phyloP scores from a whole-genome alignment of 2,797 vertebrate genomes.

The Tadarida brasiliensis region DNA sequence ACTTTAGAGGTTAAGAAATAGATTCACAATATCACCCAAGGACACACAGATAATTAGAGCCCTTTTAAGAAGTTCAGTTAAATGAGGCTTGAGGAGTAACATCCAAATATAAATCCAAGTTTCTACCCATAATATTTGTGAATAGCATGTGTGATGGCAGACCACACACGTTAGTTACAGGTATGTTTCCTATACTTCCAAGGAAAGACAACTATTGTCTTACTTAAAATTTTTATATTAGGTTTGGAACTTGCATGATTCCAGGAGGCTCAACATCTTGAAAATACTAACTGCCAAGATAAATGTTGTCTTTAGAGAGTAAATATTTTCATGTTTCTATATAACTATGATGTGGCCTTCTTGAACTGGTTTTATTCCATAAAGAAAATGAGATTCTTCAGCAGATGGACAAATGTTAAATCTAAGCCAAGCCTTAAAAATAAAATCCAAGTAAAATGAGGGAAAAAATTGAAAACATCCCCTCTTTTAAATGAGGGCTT shows the following conservation, averaged over 20 bases:
- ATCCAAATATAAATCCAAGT: not conserved
- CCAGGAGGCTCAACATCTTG: constrained; percentile 38
- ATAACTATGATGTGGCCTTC: constrained; percentile 24
- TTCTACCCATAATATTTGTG: not conserved
- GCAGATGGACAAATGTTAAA: constrained; percentile 59
- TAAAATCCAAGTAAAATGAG: constrained; percentile 50
- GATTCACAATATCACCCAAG: not conserved
- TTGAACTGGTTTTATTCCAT: constrained; percentile 30
- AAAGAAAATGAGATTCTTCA: constrained; percentile 58
- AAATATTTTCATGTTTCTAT: constrained; percentile 65
- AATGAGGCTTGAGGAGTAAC: not conserved
- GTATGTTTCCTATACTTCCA: not conserved
- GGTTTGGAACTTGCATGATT: constrained; percentile 8
- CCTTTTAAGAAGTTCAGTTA: not conserved
- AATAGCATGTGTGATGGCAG: not conserved
- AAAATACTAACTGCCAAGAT: constrained; percentile 56
- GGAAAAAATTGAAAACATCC: not conserved
- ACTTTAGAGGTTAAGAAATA: not conserved
- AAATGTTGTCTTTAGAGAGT: constrained; percentile 54
- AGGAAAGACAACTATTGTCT: not conserved
- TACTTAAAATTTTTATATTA: not conserved
- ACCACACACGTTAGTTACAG: not conserved
- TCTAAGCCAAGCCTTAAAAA: constrained; percentile 8
- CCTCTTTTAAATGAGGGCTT: constrained; percentile 21
- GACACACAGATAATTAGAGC: not conserved